phyloP scores from a whole-genome alignment of 1,140 invertebrate species.

The Leptopilina clavipes region DNA sequence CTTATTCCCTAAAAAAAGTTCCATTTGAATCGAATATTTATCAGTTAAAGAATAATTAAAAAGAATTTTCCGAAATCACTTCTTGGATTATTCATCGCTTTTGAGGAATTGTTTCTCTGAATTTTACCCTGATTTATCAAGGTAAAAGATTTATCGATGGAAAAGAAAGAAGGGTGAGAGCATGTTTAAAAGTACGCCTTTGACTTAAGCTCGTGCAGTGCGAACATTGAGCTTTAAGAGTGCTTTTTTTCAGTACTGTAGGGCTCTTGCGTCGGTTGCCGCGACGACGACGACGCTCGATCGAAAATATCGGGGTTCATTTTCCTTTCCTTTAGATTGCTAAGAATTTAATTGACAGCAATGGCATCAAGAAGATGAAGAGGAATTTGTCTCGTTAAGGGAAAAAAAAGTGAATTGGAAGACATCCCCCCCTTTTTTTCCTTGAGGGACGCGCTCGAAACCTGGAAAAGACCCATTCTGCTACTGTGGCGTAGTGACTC shows the following conservation, averaged over 20 bases:
- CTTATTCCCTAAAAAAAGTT: too few relatives aligned
- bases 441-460: not conserved
- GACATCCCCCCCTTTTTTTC: not conserved
- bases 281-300: slow-evolving; percentile 45
- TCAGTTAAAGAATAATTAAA: too few relatives aligned
- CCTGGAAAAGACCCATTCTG: slow-evolving; percentile 54
- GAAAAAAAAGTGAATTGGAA: slow-evolving; percentile 22
- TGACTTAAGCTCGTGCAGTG: slow-evolving; percentile 13
- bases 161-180: not conserved
- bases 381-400: slow-evolving; percentile 26
- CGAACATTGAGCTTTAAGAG: slow-evolving; percentile 41
- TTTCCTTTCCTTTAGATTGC: slow-evolving; percentile 30
- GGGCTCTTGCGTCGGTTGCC: slow-evolving; percentile 41
- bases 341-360: too few relatives aligned
- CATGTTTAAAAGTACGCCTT: slow-evolving; percentile 5
- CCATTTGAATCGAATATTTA: too few relatives aligned
- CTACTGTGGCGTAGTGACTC: slow-evolving; percentile 63
- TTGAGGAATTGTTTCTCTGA: too few relatives aligned
- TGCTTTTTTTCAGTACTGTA: slow-evolving; percentile 45
- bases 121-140: too few relatives aligned
- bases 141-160: too few relatives aligned
- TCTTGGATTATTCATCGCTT: too few relatives aligned
- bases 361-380: not conserved
- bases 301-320: slow-evolving; percentile 41
- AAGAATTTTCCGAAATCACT: too few relatives aligned